phyloP scores from a whole-genome alignment of 2,797 vertebrate genomes.

The Gallinago solitaria region DNA sequence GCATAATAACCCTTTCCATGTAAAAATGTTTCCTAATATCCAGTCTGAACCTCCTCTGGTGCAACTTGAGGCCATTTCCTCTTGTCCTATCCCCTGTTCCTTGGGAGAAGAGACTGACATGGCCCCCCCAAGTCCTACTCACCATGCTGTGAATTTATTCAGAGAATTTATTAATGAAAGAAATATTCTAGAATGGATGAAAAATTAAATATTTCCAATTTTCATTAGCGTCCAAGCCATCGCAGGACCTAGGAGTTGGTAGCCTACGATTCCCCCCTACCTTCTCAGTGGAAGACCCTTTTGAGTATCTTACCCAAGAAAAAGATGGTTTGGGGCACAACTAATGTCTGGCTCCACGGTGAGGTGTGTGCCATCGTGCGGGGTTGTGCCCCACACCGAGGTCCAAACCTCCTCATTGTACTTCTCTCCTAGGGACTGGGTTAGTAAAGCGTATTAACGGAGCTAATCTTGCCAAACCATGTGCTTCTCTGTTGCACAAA shows the following conservation, averaged over 20 bases:
- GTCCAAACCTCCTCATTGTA: fast-evolving
- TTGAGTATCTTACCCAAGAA: background rate
- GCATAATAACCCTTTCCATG: too few species aligned
- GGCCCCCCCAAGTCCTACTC: too few species aligned
- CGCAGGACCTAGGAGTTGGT: background rate
- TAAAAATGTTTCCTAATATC: too few species aligned
- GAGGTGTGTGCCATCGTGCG: background rate
- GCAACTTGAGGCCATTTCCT: too few species aligned
- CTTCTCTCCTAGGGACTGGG: background rate
- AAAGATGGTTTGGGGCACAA: background rate
- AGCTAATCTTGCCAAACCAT: background rate
- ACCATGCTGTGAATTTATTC: too few species aligned
- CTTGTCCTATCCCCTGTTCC: too few species aligned
- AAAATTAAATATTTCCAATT: background rate
- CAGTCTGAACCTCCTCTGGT: too few species aligned
- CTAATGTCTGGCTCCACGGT: fast-evolving
- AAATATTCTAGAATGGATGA: background rate
- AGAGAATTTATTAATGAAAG: background rate
- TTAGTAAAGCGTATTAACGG: background rate
- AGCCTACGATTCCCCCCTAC: background rate
- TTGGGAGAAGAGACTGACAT: too few species aligned
- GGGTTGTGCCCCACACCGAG: fast-evolving
- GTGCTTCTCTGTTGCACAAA: background rate
- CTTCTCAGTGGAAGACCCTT: background rate
- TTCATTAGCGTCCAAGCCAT: background rate